phyloP scores from a whole-genome alignment of 2,797 vertebrate species.

The Coluber constrictor region DNA sequence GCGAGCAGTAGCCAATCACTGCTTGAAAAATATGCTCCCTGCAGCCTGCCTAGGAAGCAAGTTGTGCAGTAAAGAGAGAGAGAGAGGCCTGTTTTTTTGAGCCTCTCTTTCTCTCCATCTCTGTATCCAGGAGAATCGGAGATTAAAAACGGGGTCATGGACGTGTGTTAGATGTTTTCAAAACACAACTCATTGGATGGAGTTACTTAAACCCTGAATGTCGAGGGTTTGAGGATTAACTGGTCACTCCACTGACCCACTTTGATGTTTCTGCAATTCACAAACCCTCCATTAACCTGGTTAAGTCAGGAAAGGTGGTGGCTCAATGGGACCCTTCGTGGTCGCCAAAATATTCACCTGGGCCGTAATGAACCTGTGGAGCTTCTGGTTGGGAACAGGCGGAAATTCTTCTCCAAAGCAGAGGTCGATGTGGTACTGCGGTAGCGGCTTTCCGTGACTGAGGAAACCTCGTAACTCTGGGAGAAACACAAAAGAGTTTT shows the following conservation, averaged over 20 bases:
- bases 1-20: neutral
- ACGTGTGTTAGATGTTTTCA: neutral
- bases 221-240: neutral
- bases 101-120: neutral
- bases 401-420: conserved; percentile 92
- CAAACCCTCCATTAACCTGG: neutral
- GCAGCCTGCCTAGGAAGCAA: neutral
- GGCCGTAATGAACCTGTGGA: conserved; percentile 82
- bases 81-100: neutral
- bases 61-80: neutral
- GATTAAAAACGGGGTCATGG: neutral
- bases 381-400: conserved; percentile 68
- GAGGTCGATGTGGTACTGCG: conserved; percentile 79
- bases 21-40: neutral
- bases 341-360: conserved; percentile 66
- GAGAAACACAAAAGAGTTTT: neutral
- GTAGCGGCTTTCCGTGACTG: conserved; percentile 64
- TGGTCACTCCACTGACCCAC: neutral
- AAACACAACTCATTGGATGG: neutral
- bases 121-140: neutral
- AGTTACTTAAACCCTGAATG: neutral
- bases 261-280: neutral
- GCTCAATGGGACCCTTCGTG: accelerated
- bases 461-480: conserved; percentile 76
- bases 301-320: neutral